Evolutionary conservation across 2,113 vertebrate genomes (phyloP), one percentile per base, ranked within the genome.

Genomic region (Calyptomena viridis): DNA sequence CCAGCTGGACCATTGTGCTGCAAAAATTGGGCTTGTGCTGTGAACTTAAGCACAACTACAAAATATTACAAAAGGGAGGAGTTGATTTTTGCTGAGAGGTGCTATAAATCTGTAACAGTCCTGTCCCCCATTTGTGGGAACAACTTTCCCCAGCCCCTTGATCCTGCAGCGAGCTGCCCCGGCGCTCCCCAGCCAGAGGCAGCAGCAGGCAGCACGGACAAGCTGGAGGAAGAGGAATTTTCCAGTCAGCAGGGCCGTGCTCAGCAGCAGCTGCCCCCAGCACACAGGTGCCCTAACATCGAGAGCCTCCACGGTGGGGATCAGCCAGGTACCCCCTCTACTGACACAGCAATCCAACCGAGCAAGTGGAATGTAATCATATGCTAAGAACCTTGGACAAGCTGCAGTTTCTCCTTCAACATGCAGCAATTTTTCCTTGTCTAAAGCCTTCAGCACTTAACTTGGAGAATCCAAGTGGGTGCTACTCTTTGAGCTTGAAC

Each of bases 191-290:
- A 23, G 79, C 25, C 67, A 25, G 33, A 60, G 60, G 74, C 74
- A 52, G 78, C 8, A 5, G 63, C 1, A 0, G 37, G 62, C 2
- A 0, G 52, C 53, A 63, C 0, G 0, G 60, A 8, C 0, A 0
- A 37, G 21, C 39, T 40, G 39, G 6, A 42, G 37, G 7, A 64
- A 23, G 62, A 84, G 87, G 90, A 93, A 79, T 72, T 85, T 86
- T 83, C 90, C 55, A 11, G 78, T 33, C 88, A 79, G 60, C 74
- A 64, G 81, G 55, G 63, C 47, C 11, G 19, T 39, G 55, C 33
- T 63, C 76, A 8, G 12, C 42, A 47, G 74, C 93, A 53, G 86
- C 71, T 14, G 58, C 33, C 50, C 56, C 13, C 1, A 2, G 75
- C 11, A 23, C 40, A 78, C 18, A 4, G 20, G 64, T 22, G 60